phyloP scores from a whole-genome alignment of 1,140 invertebrate genomes.

The Araneus ventricosus region DNA sequence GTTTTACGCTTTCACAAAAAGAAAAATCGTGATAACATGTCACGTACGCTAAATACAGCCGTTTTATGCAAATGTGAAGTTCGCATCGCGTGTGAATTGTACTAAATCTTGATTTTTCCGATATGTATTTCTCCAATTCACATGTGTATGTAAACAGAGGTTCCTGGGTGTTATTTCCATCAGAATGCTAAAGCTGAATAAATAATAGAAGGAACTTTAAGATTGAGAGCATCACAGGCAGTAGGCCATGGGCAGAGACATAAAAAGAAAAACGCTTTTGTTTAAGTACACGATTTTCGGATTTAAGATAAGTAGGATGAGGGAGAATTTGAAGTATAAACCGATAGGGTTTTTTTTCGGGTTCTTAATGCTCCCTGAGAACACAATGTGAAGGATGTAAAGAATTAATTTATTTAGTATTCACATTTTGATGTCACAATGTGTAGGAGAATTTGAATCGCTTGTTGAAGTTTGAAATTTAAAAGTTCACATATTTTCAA shows the following conservation, averaged over 20 bases:
- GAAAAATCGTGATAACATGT: neutral
- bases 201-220: neutral
- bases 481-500: too few species aligned
- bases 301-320: neutral
- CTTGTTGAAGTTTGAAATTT: too few species aligned
- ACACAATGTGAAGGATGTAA: neutral
- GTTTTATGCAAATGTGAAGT: neutral
- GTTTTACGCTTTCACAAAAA: neutral
- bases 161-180: neutral
- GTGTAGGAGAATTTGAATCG: too few species aligned
- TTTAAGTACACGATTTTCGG: neutral
- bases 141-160: conserved; percentile 3
- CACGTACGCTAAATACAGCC: neutral
- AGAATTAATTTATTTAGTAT: too few species aligned
- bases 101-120: neutral
- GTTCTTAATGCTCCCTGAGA: neutral
- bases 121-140: neutral
- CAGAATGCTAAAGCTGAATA: neutral
- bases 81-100: neutral
- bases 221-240: neutral
- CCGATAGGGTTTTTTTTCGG: too few species aligned
- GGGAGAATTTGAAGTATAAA: neutral
- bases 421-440: too few species aligned
- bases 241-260: conserved; percentile 15
- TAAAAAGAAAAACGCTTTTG: conserved; percentile 17